phyloP scores from a whole-genome alignment of 1,140 invertebrate species.

The Leucophenga varia region DNA sequence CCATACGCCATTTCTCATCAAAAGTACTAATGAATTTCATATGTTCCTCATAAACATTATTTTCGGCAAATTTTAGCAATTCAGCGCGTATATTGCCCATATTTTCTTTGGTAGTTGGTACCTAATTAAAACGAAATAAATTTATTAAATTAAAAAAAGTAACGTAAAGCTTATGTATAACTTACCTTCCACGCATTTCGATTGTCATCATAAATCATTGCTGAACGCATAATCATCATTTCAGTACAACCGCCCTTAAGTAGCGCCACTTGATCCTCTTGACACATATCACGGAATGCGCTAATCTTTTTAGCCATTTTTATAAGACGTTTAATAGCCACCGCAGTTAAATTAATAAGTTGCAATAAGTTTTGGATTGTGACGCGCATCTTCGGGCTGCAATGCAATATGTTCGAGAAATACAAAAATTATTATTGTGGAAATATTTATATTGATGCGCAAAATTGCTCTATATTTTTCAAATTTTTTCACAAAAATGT shows the following conservation, averaged over 20 bases:
- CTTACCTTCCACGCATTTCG: slow-evolving; percentile 80
- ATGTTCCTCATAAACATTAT: slow-evolving; percentile 83
- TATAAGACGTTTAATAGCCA: slow-evolving; percentile 85
- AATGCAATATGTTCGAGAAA: slow-evolving; percentile 15
- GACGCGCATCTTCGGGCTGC: slow-evolving; percentile 62
- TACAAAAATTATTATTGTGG: not conserved
- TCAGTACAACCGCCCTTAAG: slow-evolving; percentile 74
- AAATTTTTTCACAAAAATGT: slow-evolving; percentile 43
- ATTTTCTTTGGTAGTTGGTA: slow-evolving; percentile 73
- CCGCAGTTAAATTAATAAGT: slow-evolving; percentile 86
- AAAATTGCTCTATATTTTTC: slow-evolving; percentile 30
- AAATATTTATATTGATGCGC: slow-evolving; percentile 19
- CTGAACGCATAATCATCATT: slow-evolving; percentile 88
- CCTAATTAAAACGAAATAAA: slow-evolving; percentile 52
- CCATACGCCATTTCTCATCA: slow-evolving; percentile 73
- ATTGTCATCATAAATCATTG: slow-evolving; percentile 83
- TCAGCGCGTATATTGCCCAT: slow-evolving; percentile 77
- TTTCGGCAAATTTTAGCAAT: slow-evolving; percentile 82
- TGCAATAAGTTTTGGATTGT: slow-evolving; percentile 75
- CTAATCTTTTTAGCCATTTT: slow-evolving; percentile 90
- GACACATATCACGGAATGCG: slow-evolving; percentile 86
- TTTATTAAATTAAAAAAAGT: not conserved
- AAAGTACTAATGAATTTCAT: slow-evolving; percentile 80
- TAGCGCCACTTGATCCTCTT: slow-evolving; percentile 86
- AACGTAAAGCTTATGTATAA: not conserved